Percentiles rank a stretch among this genome's conserved stretches.
Conservation (phyloP, 2,113 vertebrate species). For the Brachypteracias leptosomus region DNA sequence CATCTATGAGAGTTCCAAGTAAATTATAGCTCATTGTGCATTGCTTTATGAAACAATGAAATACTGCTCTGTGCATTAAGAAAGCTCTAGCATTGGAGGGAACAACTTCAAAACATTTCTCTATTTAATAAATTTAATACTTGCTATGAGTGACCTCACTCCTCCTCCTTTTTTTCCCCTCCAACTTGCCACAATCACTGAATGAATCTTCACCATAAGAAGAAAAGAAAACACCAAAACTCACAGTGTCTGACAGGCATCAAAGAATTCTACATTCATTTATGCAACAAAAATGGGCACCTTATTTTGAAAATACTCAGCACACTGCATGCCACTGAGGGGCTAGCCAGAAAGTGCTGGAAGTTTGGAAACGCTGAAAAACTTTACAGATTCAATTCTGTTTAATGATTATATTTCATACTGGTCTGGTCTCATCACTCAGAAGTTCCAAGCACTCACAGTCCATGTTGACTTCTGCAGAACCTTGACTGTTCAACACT, state of each 20-base stretch:
- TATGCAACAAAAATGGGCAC: background rate
- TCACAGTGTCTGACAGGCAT: background rate
- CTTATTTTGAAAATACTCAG: background rate
- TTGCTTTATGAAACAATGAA: background rate
- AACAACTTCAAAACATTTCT: background rate
- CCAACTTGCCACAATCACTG: background rate
- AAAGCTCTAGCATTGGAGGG: background rate
- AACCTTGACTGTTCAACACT: background rate
- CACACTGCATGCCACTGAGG: background rate
- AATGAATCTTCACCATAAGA: background rate
- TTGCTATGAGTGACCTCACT: background rate
- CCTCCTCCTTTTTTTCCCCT: rapidly evolving
- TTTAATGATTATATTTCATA: background rate
- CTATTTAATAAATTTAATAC: background rate
- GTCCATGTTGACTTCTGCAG: background rate
- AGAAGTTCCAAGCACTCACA: slow-evolving; percentile 19
- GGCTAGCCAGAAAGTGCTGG: background rate
- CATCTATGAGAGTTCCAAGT: background rate
- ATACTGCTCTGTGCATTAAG: background rate
- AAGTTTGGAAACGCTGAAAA: background rate
- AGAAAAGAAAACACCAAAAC: background rate
- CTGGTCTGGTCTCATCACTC: background rate
- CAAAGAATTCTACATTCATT: background rate
- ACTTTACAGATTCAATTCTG: background rate
- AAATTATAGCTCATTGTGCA: background rate